phyloP scores from a whole-genome alignment of 2,797 vertebrate genomes.

The Acanthiza pusilla region DNA sequence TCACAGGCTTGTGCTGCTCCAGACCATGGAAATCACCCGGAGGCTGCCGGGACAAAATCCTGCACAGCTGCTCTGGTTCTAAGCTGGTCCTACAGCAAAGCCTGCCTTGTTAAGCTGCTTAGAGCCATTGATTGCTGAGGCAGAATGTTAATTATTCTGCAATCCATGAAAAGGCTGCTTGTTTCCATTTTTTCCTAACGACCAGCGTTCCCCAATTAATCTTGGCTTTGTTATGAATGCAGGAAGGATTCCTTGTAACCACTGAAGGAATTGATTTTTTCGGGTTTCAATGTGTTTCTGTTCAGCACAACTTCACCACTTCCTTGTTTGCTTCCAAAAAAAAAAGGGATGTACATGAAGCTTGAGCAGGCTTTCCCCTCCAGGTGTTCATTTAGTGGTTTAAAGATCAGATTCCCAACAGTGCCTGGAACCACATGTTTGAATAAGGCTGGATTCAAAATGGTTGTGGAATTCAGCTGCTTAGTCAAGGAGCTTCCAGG shows the following conservation, averaged over 20 bases:
- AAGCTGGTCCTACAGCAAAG: not conserved
- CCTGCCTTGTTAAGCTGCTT: not conserved
- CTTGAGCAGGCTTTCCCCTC: not conserved
- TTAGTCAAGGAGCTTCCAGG: not conserved
- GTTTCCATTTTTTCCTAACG: not conserved
- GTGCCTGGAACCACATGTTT: not conserved
- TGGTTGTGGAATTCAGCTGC: not conserved
- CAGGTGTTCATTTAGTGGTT: not conserved
- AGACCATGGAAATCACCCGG: rapidly evolving
- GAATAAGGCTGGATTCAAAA: not conserved
- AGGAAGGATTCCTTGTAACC: not conserved
- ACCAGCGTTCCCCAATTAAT: slow-evolving; percentile 27
- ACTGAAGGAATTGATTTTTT: not conserved
- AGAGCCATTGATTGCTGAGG: not conserved
- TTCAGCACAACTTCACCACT: not conserved
- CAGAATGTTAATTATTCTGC: slow-evolving; percentile 17
- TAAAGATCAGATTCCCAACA: not conserved
- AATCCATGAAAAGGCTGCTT: not conserved
- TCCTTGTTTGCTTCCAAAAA: not conserved
- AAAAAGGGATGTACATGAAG: not conserved
- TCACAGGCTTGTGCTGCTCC: rapidly evolving
- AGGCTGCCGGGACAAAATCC: not conserved
- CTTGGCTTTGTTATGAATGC: not conserved
- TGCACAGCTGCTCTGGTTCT: not conserved
- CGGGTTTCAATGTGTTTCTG: not conserved